phyloP scores from a whole-genome alignment of 2,113 vertebrate species.

The Hippocampus barbouri region DNA sequence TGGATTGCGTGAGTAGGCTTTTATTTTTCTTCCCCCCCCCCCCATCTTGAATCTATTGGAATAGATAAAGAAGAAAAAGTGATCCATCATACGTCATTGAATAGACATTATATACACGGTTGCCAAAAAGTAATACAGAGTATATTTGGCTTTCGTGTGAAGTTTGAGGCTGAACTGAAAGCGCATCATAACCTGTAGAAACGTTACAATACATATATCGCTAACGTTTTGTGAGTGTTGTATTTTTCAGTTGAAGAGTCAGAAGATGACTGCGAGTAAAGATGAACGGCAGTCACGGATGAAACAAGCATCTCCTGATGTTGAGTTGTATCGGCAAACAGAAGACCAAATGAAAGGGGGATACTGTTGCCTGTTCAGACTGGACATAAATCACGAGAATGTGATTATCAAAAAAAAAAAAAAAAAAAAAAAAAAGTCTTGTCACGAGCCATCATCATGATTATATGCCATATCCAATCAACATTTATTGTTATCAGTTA shows the following conservation, averaged over 20 bases:
- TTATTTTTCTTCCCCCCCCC: not conserved
- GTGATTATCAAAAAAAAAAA: not conserved
- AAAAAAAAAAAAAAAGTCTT: not conserved
- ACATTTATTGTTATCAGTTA: conserved; percentile 3
- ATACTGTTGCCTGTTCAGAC: not conserved
- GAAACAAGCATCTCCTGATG: conserved; percentile 1
- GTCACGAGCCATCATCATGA: conserved; percentile 16
- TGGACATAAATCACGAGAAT: not conserved
- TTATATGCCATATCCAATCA: conserved; percentile 19
- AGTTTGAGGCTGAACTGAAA: not conserved
- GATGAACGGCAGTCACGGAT: conserved; percentile 3
- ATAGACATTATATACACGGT: no score
- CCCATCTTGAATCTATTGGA: not conserved
- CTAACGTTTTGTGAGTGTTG: not conserved
- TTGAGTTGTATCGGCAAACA: conserved; percentile 3
- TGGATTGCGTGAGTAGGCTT: conserved; percentile 66
- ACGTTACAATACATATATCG: no score
- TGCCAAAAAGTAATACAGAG: no score
- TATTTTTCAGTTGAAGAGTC: conserved; percentile 44
- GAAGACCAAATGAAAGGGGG: conserved; percentile 12
- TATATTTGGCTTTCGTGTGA: no score
- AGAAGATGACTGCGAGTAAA: conserved; percentile 25
- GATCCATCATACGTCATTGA: no score
- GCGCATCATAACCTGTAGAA: not conserved
- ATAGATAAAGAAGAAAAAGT: not conserved